These are phyloP conservation scores for Epinotia ramella DNA, from an alignment of 2,888 invertebrate species.

Conservation along the genomic window DNA sequence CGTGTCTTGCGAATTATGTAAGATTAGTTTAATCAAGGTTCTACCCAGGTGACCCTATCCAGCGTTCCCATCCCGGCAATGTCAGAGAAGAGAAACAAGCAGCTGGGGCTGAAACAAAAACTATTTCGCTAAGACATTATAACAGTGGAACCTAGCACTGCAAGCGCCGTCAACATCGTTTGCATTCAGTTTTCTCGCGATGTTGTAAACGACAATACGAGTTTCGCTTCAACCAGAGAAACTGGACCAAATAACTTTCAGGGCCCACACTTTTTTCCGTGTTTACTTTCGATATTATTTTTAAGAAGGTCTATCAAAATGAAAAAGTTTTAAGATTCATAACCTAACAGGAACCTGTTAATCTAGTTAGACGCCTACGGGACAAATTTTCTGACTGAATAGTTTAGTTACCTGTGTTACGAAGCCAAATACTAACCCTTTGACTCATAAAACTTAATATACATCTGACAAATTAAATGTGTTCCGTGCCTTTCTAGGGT, in stretches of 20 bases:
- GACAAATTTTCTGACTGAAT: background rate
- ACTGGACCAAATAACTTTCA: background rate
- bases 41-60: conserved; percentile 82
- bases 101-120: conserved; percentile 72
- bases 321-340: background rate
- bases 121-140: background rate
- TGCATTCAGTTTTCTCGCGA: background rate
- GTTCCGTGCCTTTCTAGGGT: too few species aligned
- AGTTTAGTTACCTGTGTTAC: background rate
- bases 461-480: too few species aligned
- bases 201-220: background rate
- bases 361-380: background rate
- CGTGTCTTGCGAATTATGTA: conserved; percentile 66
- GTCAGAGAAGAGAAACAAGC: conserved; percentile 83
- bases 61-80: conserved; percentile 82
- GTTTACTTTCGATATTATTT: background rate
- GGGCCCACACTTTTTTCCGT: too few species aligned
- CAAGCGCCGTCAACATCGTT: conserved; percentile 13
- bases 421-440: background rate
- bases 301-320: background rate
- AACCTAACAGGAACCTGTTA: background rate
- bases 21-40: conserved; percentile 63
- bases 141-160: background rate
- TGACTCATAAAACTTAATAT: too few species aligned
- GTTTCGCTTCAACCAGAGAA: background rate